phyloP scores from a whole-genome alignment of 2,797 vertebrate species.

The Pseudochirops cupreus region DNA sequence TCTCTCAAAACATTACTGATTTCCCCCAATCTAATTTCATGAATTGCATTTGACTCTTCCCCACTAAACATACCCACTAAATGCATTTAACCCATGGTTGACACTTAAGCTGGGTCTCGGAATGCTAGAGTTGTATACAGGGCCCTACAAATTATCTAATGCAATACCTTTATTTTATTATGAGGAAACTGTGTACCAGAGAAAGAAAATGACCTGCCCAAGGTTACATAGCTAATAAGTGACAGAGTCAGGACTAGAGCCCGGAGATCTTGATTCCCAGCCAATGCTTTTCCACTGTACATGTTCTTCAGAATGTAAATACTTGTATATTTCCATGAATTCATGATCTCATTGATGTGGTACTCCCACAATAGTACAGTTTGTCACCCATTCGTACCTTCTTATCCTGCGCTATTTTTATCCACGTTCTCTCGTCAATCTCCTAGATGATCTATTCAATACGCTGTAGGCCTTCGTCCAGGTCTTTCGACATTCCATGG shows the following conservation, averaged over 20 bases:
- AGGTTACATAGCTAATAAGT: no score
- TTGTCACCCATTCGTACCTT: neutral
- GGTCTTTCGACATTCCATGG: neutral
- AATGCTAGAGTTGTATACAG: no score
- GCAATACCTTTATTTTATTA: neutral
- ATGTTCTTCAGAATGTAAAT: neutral
- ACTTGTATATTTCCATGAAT: neutral
- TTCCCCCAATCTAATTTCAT: neutral
- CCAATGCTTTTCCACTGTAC: neutral
- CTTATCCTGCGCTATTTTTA: neutral
- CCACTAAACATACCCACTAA: neutral
- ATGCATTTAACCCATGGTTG: neutral
- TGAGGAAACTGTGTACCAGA: neutral
- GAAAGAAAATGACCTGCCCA: neutral
- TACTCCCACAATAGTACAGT: neutral
- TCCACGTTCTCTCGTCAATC: neutral
- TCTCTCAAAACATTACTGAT: slow-evolving; percentile 28
- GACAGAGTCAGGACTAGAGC: neutral
- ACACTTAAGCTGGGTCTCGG: neutral
- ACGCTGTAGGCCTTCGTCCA: neutral
- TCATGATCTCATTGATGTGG: neutral
- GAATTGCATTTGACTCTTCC: neutral
- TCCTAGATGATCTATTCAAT: neutral
- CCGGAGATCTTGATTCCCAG: neutral
- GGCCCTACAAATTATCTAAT: neutral